A percentile compares a stretch with the other conserved stretches of the same genome.
Evolutionary conservation across 53 echinoderm and acorn worm genomes (phyloP).

Genomic region (Pentamera pediparva): DNA sequence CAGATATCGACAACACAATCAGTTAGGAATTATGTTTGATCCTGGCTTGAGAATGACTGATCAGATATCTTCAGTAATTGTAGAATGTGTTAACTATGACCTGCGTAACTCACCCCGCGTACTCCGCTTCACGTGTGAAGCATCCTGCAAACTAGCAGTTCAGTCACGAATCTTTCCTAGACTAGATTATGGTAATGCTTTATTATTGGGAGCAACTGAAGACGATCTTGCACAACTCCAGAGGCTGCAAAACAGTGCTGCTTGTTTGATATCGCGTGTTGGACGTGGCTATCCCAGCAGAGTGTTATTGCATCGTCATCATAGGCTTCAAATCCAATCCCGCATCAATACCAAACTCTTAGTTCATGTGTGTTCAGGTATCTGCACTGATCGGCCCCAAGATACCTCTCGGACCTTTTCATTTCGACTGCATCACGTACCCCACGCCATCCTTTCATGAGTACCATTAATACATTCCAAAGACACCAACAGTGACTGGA

Average conservation of each 20-base stretch:
- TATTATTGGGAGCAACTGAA: not conserved
- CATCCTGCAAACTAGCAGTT: not conserved
- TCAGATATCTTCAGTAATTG: too few relatives aligned
- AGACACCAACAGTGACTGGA: not conserved
- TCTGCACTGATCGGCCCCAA: not conserved
- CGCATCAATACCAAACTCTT: not conserved
- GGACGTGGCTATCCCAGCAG: not conserved
- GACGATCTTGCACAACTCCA: not conserved
- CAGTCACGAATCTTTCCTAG: not conserved
- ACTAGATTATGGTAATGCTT: not conserved
- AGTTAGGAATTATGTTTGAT: too few relatives aligned
- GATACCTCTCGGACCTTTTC: not conserved
- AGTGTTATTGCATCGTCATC: not conserved
- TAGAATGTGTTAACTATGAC: too few relatives aligned
- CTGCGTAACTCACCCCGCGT: too few relatives aligned
- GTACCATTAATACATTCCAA: not conserved
- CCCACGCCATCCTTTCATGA: not conserved
- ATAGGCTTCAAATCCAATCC: not conserved
- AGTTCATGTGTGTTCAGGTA: not conserved
- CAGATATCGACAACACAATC: too few relatives aligned
- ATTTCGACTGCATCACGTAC: not conserved
- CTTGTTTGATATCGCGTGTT: not conserved
- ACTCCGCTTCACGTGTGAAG: not conserved
- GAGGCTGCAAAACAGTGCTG: not conserved
- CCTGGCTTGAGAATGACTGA: too few relatives aligned